These are phyloP conservation scores for Laticauda colubrina DNA, from an alignment of 2,113 vertebrate genomes.

Conservation along the genomic window DNA sequence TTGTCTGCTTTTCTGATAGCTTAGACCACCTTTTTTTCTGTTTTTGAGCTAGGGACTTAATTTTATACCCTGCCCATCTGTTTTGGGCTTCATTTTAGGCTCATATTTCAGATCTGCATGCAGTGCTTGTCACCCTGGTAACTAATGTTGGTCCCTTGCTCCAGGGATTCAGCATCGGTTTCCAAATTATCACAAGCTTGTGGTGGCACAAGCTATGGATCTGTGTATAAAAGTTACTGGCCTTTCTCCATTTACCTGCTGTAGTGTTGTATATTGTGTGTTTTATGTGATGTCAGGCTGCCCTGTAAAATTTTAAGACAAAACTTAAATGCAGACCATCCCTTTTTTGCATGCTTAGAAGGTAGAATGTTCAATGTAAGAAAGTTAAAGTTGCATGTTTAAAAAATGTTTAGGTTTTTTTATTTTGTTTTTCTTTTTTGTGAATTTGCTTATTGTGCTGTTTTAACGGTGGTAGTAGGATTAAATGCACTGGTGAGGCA, in stretches of 20 bases:
- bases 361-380: slow-evolving; percentile 82
- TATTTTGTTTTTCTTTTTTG: slow-evolving; percentile 73
- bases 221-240: slow-evolving; percentile 77
- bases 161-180: slow-evolving; percentile 71
- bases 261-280: slow-evolving; percentile 79
- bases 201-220: slow-evolving; percentile 76
- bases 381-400: slow-evolving; percentile 84
- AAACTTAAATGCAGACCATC: slow-evolving; percentile 78
- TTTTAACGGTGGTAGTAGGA: slow-evolving; percentile 76
- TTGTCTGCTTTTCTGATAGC: slow-evolving; percentile 50
- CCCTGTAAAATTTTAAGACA: slow-evolving; percentile 75
- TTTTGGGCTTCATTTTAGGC: slow-evolving; percentile 73
- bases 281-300: slow-evolving; percentile 77
- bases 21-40: slow-evolving; percentile 56
- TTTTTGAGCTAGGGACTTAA: slow-evolving; percentile 57
- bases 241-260: slow-evolving; percentile 82
- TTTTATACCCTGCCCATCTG: slow-evolving; percentile 66
- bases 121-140: slow-evolving; percentile 78
- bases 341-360: slow-evolving; percentile 86
- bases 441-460: slow-evolving; percentile 82
- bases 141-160: slow-evolving; percentile 74
- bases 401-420: slow-evolving; percentile 70
- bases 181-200: slow-evolving; percentile 73
- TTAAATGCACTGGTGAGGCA: slow-evolving; percentile 75
- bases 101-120: slow-evolving; percentile 79